Evolutionary conservation across 1,140 invertebrate genomes (phyloP).

Genomic region (Maniola jurtina): DNA sequence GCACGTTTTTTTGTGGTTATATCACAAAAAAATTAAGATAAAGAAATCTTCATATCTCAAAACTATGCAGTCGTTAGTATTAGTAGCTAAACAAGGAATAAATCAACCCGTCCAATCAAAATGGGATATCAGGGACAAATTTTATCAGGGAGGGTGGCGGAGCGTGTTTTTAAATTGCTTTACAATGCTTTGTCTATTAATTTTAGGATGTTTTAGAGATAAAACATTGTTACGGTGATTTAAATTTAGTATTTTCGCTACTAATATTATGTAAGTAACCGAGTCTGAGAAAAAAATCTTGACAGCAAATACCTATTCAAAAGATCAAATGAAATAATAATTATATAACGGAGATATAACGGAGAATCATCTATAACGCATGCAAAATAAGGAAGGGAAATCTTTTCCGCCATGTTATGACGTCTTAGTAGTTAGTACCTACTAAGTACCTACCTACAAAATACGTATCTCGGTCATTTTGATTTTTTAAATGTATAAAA

Average conservation of each 20-base stretch:
- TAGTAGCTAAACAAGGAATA: slow-evolving; percentile 69
- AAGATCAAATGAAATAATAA: no score
- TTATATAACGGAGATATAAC: no score
- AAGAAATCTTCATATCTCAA: slow-evolving; percentile 14
- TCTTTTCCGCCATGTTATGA: no score
- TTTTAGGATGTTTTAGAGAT: slow-evolving; percentile 37
- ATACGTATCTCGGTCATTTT: not conserved
- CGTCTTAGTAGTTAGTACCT: no score
- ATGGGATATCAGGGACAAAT: slow-evolving; percentile 74
- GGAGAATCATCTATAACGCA: no score
- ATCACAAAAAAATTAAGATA: no score
- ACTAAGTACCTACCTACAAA: not conserved
- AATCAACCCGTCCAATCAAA: slow-evolving; percentile 76
- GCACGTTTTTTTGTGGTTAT: no score
- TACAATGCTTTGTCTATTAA: slow-evolving; percentile 73
- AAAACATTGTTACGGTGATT: slow-evolving; percentile 4
- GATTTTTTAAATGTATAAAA: not conserved
- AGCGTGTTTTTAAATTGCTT: slow-evolving; percentile 73
- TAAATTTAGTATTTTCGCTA: not conserved
- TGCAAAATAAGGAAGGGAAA: no score
- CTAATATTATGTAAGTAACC: no score
- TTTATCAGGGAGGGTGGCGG: slow-evolving; percentile 63
- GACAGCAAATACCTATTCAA: no score
- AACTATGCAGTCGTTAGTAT: slow-evolving; percentile 19
- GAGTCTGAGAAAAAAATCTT: no score